phyloP scores from a whole-genome alignment of 2,888 invertebrate genomes.

The Agriopis aurantiaria region DNA sequence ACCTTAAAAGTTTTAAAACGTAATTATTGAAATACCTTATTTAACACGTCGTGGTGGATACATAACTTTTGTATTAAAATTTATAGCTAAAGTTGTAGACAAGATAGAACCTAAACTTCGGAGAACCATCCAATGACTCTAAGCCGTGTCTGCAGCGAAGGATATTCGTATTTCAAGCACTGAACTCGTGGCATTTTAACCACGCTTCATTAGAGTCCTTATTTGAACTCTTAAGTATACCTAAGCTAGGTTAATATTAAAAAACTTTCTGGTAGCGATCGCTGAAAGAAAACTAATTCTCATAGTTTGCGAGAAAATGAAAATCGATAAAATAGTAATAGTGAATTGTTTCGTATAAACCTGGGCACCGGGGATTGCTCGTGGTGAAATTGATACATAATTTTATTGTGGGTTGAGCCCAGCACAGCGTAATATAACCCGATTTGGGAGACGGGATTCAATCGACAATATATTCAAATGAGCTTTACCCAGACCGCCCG shows the following conservation, averaged over 20 bases:
- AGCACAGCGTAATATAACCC: constrained; percentile 31
- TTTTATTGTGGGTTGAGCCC: constrained; percentile 31
- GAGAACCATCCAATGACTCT: neutral
- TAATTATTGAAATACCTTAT: neutral
- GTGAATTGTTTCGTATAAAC: constrained; percentile 23
- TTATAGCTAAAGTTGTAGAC: constrained; percentile 8
- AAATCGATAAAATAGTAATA: constrained; percentile 3
- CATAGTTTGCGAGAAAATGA: constrained; percentile 7
- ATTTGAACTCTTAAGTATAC: constrained; percentile 4
- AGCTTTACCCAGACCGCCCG: constrained; percentile 34
- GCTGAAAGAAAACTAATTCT: constrained; percentile 4
- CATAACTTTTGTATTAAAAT: constrained; percentile 10
- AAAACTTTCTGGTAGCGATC: constrained; percentile 4
- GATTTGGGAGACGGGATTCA: constrained; percentile 39
- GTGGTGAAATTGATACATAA: constrained; percentile 39
- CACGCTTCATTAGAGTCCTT: constrained; percentile 12
- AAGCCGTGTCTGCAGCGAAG: neutral
- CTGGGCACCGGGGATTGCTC: constrained; percentile 17
- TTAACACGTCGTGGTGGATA: neutral
- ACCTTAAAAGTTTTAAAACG: constrained; percentile 2
- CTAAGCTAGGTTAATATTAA: constrained; percentile 8
- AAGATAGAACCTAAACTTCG: constrained; percentile 1
- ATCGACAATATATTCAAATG: constrained; percentile 52
- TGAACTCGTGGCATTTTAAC: constrained; percentile 9
- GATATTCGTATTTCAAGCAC: neutral